Evolutionary conservation across 2,113 vertebrate species (phyloP).

Genomic region (Corythaeola cristata): DNA sequence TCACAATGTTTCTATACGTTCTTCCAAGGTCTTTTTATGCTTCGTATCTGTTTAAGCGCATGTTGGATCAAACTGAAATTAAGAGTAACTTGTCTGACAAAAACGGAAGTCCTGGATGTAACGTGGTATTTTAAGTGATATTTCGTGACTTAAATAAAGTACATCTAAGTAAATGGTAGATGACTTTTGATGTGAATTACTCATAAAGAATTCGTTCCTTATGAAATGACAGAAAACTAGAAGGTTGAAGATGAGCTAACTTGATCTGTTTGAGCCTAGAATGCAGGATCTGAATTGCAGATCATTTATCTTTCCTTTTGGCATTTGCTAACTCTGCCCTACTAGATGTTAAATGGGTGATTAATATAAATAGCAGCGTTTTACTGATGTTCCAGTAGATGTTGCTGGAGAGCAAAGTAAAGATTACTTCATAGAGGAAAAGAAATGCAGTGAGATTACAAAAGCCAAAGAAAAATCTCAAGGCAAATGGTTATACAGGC

Average conservation of each 20-base stretch:
- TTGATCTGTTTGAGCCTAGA: neutral
- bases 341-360: slow-evolving; percentile 71
- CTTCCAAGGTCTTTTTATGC: neutral
- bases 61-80: neutral
- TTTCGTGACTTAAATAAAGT: neutral
- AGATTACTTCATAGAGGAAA: slow-evolving; percentile 58
- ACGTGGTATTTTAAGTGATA: neutral
- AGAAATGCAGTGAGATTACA: slow-evolving; percentile 67
- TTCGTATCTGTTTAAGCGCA: neutral
- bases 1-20: neutral
- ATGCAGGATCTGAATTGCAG: neutral
- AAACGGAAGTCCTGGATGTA: neutral
- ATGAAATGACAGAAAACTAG: neutral
- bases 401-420: slow-evolving; percentile 85
- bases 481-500: slow-evolving; percentile 58
- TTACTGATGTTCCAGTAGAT: slow-evolving; percentile 85
- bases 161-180: neutral
- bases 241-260: neutral
- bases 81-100: neutral
- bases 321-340: slow-evolving; percentile 65
- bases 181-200: neutral
- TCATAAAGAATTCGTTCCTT: neutral
- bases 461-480: slow-evolving; percentile 62
- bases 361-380: slow-evolving; percentile 79
- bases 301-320: slow-evolving; percentile 26